Evolutionary conservation across 2,888 invertebrate species (phyloP).

Genomic region (Pseudanteris insignis): DNA sequence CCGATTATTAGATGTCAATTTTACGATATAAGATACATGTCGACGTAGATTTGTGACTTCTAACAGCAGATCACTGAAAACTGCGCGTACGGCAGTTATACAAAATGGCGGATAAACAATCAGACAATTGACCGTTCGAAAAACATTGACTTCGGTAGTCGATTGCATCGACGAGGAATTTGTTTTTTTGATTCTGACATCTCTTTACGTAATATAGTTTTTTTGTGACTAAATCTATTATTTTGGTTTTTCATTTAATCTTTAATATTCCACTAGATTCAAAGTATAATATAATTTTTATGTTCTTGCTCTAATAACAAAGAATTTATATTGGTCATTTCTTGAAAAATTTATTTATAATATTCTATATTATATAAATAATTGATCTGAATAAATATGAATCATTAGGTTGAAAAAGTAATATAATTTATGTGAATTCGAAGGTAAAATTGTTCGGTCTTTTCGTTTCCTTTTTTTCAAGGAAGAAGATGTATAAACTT

Average conservation of each 20-base stretch:
- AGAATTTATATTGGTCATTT: too few relatives aligned
- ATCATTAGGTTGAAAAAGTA: too few relatives aligned
- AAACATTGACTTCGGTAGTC: conserved; percentile 39
- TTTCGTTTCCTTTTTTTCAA: too few relatives aligned
- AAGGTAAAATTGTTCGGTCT: too few relatives aligned
- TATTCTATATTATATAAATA: too few relatives aligned
- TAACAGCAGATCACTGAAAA: conserved; percentile 48
- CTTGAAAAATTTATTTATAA: too few relatives aligned
- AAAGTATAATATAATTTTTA: too few relatives aligned
- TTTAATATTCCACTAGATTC: too few relatives aligned
- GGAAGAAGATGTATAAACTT: too few relatives aligned
- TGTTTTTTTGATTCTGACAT: neutral
- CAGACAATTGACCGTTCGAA: conserved; percentile 41
- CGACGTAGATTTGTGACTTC: conserved; percentile 10
- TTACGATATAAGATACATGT: conserved; percentile 13
- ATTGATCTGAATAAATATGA: too few relatives aligned
- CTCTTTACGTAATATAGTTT: neutral
- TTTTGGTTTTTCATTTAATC: neutral
- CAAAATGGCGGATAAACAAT: conserved; percentile 61
- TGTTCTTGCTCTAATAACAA: too few relatives aligned
- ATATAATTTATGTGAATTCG: too few relatives aligned
- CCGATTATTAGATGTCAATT: conserved; percentile 1
- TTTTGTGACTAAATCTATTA: neutral
- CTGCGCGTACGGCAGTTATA: conserved; percentile 56
- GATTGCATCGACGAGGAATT: neutral